A percentile compares a stretch with the other conserved stretches of the same genome.
These are phyloP conservation scores for Rhabdornis inornatus DNA, from an alignment of 2,113 vertebrate species.

Conservation along the genomic window DNA sequence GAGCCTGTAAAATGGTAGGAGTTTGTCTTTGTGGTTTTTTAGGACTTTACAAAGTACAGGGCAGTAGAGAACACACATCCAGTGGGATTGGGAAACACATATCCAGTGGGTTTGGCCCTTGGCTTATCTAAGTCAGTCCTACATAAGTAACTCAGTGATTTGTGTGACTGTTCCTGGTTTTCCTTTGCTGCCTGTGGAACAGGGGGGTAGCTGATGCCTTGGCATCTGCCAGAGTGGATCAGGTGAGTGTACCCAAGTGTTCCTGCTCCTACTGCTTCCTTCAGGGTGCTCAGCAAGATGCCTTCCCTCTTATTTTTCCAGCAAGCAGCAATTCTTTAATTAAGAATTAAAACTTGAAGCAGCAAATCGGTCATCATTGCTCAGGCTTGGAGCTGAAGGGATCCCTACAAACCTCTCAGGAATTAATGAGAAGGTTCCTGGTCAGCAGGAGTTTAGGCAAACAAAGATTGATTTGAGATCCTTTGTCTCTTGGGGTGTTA, in stretches of 20 bases:
- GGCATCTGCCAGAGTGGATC: neutral
- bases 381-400: neutral
- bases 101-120: neutral
- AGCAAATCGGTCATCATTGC: neutral
- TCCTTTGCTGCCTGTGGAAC: neutral
- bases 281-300: neutral
- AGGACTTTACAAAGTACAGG: neutral
- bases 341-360: neutral
- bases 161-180: neutral
- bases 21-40: neutral
- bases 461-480: constrained; percentile 24
- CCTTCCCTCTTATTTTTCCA: neutral
- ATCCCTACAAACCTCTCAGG: neutral
- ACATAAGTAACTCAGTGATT: neutral
- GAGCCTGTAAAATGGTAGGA: neutral
- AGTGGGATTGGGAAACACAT: too few species aligned
- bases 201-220: neutral
- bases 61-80: neutral
- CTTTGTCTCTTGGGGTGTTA: constrained; percentile 23
- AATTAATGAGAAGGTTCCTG: neutral
- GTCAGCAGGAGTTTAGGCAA: constrained; percentile 11
- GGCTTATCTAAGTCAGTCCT: neutral
- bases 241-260: neutral
- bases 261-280: neutral
- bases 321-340: neutral